Evolutionary conservation across 2,113 vertebrate species (phyloP).

Genomic region (Rhinichthys klamathensis): DNA sequence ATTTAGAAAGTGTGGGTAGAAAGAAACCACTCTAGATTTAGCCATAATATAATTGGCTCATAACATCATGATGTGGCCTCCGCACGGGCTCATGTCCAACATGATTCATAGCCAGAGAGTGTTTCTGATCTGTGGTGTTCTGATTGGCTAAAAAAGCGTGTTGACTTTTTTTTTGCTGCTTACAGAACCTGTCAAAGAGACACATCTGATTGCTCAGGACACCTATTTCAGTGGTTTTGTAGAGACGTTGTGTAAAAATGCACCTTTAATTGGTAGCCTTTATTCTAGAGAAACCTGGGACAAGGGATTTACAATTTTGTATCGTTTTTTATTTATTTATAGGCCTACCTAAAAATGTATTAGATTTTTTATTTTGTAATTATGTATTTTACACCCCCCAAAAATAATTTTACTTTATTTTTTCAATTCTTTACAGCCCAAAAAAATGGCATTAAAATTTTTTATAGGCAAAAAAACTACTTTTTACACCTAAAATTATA

Average conservation of each 20-base stretch:
- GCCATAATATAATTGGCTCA: not conserved
- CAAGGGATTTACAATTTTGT: too few species aligned
- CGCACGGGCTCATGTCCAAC: slow-evolving; percentile 3
- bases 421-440: not conserved
- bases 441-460: not conserved
- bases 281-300: not conserved
- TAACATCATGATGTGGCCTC: not conserved
- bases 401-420: not conserved
- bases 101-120: slow-evolving; percentile 11
- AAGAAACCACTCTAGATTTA: slow-evolving; percentile 9
- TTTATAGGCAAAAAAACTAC: not conserved
- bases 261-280: not conserved
- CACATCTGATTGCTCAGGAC: not conserved
- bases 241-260: not conserved
- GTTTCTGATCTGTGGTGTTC: not conserved
- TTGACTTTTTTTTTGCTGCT: not conserved
- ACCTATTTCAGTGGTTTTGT: not conserved
- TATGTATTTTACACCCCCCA: not conserved
- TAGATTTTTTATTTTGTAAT: not conserved
- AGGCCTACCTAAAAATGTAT: too few species aligned
- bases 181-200: not conserved
- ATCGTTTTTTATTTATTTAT: too few species aligned
- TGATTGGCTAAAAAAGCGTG: not conserved
- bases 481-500: not conserved
- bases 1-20: slow-evolving; percentile 13